Conservation (phyloP, 2,113 vertebrate species). For the Illadopsis cleaveri region DNA sequence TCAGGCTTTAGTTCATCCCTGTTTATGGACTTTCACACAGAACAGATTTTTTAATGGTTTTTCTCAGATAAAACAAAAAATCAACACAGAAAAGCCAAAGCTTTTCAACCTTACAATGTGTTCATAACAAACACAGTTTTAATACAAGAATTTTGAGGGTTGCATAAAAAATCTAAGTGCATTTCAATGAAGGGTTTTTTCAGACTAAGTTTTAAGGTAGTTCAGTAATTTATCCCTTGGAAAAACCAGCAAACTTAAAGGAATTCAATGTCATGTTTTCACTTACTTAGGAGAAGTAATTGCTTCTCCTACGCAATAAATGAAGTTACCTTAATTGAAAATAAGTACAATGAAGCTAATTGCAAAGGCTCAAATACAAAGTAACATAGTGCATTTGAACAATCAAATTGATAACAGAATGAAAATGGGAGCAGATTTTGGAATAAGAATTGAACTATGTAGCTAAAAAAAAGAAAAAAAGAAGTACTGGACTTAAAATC, state of each 20-base stretch:
- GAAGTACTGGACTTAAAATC: neutral
- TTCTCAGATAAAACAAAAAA: slow-evolving; percentile 36
- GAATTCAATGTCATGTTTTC: neutral
- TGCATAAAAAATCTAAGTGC: neutral
- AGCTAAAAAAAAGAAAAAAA: neutral
- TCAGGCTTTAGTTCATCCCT: neutral
- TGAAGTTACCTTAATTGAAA: neutral
- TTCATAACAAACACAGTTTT: neutral
- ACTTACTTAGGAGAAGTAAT: neutral
- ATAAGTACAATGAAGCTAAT: neutral
- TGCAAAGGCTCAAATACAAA: neutral
- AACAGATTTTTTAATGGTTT: slow-evolving; percentile 29
- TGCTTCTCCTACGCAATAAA: neutral
- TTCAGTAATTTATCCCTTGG: neutral
- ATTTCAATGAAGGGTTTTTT: neutral
- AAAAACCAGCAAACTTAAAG: neutral
- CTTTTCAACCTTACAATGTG: neutral
- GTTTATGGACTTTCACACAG: neutral
- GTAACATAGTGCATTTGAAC: neutral
- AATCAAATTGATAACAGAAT: neutral
- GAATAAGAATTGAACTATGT: neutral
- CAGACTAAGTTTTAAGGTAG: neutral
- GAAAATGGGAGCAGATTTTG: neutral
- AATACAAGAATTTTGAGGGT: neutral
- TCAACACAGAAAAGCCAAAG: neutral